Conservation (phyloP, 2,113 vertebrate species). For the Spilogale gracilis region DNA sequence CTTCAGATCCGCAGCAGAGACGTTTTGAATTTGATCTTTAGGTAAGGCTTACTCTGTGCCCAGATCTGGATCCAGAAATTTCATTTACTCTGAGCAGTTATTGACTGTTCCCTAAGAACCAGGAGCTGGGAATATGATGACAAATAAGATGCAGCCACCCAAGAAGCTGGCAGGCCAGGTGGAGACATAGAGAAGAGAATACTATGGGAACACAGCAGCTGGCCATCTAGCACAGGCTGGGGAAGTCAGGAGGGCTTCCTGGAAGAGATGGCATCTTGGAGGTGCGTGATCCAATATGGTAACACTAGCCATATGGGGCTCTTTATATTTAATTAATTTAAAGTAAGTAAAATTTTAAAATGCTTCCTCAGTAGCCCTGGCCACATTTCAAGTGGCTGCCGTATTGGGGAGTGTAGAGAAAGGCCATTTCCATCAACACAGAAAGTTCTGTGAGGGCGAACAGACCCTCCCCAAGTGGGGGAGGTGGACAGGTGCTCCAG, state of each 20-base stretch:
- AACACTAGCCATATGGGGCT: background rate
- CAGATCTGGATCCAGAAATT: background rate
- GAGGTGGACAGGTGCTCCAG: background rate
- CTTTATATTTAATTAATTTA: conserved; percentile 15
- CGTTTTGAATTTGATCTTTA: background rate
- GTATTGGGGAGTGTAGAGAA: background rate
- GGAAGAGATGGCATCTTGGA: background rate
- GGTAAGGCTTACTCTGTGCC: background rate
- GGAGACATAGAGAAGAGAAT: background rate
- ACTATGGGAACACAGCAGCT: background rate
- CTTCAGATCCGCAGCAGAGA: background rate
- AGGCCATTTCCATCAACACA: background rate
- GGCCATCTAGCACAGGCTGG: background rate
- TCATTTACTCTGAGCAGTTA: background rate
- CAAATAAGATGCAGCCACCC: background rate
- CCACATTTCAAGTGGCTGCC: background rate
- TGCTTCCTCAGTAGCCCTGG: background rate
- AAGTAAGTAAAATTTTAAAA: background rate
- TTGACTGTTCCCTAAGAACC: background rate
- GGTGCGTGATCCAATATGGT: background rate
- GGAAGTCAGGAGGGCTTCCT: background rate
- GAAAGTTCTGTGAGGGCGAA: background rate
- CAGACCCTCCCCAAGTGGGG: background rate
- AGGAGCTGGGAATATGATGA: background rate
- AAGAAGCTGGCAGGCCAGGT: background rate